Evolutionary conservation across 2,113 vertebrate genomes (phyloP), one percentile per base, ranked within the genome.

Genomic region (Perca schrenkii): DNA sequence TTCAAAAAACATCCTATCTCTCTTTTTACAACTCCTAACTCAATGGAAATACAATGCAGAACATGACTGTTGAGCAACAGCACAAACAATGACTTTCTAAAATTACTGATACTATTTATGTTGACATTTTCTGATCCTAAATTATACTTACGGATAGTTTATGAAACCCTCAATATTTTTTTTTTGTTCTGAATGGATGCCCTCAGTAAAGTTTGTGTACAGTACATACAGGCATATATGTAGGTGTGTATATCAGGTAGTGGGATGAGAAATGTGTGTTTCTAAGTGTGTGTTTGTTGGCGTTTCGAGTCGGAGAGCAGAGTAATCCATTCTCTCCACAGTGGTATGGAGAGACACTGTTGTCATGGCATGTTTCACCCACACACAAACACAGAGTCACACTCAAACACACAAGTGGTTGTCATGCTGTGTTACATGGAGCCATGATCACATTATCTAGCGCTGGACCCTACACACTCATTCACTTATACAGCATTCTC

Each of bases 381-480:
- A 87, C 88, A 90, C 92, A 90, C 88, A 84, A 58, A 82, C 86
- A 87, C 80, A 82, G 3, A 86, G 8, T 88, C 85, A 90, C 91
- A 91, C 90, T 63, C 85, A 85, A 77, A 90, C 86, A 89, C 91
- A 91, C 90, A 90, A 86, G 83, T 78, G 86, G 78, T 90, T 93
- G 97, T 98, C 97, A 99, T 96, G 97, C 97, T 97, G 97, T 91
- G 97, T 99, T 99, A 98, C 95, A 98, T 96, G 96, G 97, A 95
- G 96, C 96, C 96, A 89, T 97, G 97, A 99, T 99, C 98, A 97
- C 96, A 98, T 99, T 98, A 99, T 96, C 96, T 96, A 96, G 94
- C 94, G 94, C 96, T 96, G 97, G 96, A 97, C 97, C 96, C 96
- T 97, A 97, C 97, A 97, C 96, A 97, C 98, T 98, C 97, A 97